phyloP scores from a whole-genome alignment of 2,797 vertebrate genomes.

The Pseudochromis fuscus region DNA sequence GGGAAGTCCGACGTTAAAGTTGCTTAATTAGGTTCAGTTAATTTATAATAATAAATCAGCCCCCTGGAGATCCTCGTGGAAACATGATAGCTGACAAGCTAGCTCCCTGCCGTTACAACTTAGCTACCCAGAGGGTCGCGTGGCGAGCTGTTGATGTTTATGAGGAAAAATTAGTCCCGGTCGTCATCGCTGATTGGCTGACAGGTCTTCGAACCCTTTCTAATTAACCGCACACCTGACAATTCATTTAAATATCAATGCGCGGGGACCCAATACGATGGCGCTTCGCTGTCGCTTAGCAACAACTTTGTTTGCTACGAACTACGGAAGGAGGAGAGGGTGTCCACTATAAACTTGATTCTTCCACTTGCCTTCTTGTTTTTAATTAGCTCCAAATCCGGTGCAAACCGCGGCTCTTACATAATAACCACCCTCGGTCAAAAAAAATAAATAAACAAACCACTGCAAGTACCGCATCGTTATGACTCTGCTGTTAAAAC shows the following conservation, averaged over 20 bases:
- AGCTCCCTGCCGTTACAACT: neutral
- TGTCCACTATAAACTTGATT: slow-evolving; percentile 4
- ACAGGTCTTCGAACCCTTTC: neutral
- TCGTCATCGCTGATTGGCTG: slow-evolving; percentile 48
- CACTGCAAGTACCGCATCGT: neutral
- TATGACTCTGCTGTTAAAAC: neutral
- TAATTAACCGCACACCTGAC: slow-evolving; percentile 50
- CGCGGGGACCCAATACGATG: neutral
- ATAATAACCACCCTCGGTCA: neutral
- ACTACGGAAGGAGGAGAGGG: slow-evolving; percentile 48
- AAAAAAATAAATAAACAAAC: neutral
- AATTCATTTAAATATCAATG: slow-evolving; percentile 44
- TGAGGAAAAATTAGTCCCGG: slow-evolving; percentile 16
- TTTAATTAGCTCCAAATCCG: slow-evolving; percentile 11
- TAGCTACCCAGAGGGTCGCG: neutral
- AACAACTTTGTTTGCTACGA: slow-evolving; percentile 72
- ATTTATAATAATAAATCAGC: slow-evolving; percentile 1
- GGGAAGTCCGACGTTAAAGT: neutral
- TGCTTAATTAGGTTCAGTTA: neutral
- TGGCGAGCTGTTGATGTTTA: too few species aligned
- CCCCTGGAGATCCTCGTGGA: neutral
- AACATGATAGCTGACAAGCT: neutral
- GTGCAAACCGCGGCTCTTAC: neutral
- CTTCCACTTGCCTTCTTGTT: neutral
- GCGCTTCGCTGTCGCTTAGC: slow-evolving; percentile 60